Base-by-base conservation (phyloP, 2,113 vertebrate genomes). In the Recurvirostra avosetta region DNA sequence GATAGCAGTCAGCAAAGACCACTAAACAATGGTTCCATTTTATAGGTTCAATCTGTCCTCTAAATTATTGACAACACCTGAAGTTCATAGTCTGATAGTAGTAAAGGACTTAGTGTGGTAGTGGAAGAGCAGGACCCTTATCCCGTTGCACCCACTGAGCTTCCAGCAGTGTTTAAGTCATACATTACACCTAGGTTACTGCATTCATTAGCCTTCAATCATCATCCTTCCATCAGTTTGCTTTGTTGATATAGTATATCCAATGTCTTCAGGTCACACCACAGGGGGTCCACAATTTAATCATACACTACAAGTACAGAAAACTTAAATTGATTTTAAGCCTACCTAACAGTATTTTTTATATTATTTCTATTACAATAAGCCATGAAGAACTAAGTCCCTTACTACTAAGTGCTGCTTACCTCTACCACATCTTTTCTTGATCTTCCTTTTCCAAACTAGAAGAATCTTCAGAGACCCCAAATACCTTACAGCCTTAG, bases 111-210 rank as follows among this genome's bases (percentile, higher is more conserved):
- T 38, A 65, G 29, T 0, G 2, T 7, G 12, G 36, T 10, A 8
- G 26, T 18, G 3, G 52, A 59, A 62, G 32, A 81, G 38, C 32
- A 75, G 38, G 47, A 36, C 52, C 38, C 47, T 17, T 29, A 45
- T 38, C 29, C 61, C 43, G 18, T 17, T 71, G 25, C 29, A 78
- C 23, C 8, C 41, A 9, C n/a, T 9, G 36, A 55, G 50, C 29
- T 61, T 73, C 32, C 63, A 74, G 29, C 10, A 73, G n/a, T 2
- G 5, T 59, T 62, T 5, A 23, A n/a, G 19, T 40, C 49, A 40
- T 3, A 6, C 0, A 1, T 50, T 13, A 43, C 9, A n/a, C 4
- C 5, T 29, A 19, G 6, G 18, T 53, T 65, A n/a, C 25, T 66
- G 6, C 50, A 26, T 49, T 74, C 52, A 36, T 61, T 45, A 47